Evolutionary conservation across 2,113 vertebrate species (phyloP), one percentile per base, ranked within the genome.

Genomic region (Gobius niger): DNA sequence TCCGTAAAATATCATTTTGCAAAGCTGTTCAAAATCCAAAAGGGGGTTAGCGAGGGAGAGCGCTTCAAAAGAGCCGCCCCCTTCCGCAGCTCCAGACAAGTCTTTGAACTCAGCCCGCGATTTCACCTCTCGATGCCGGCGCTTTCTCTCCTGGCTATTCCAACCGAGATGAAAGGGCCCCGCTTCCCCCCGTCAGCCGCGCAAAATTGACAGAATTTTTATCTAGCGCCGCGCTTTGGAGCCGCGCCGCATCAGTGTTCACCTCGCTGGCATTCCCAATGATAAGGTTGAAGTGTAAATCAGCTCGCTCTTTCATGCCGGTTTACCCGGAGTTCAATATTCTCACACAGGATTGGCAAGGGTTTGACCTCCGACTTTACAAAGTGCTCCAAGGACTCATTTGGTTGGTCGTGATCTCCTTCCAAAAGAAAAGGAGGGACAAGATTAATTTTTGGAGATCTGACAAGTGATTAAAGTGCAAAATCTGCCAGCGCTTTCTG

Each of bases 61-160:
- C 18, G 52, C 52, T 83, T 87, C 82, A 87, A 82, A 87, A 34
- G 24, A 34, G 24, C 52, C 11, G 80, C 47, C 0, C 13, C 10
- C 76, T 73, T 68, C 71, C 67, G 65, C 11, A 63, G 76, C 68
- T 74, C 7, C 47, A 60, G 74, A 82, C 44, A 53, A 78, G 19
- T 64, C 83, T 88, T 87, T 88, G 78, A 90, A 87, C 81, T 83
- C 63, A 18, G 68, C 14, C 0, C 67, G 70, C 3, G 0, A 84
- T 82, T 82, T 81, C 81, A 80, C 76, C 73, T 82, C 80, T 89
- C 81, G 72, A 83, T 72, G 77, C 84, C 73, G 68, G 80, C 9
- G 18, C 13, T 70, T 81, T 80, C 74, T 85, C 81, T 81, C 49
- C 66, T 14, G 54, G 78, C 82, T 63, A 68, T 78, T 83, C 72